Conservation (phyloP, 2,888 invertebrate genomes). For the Aromia moschata region DNA sequence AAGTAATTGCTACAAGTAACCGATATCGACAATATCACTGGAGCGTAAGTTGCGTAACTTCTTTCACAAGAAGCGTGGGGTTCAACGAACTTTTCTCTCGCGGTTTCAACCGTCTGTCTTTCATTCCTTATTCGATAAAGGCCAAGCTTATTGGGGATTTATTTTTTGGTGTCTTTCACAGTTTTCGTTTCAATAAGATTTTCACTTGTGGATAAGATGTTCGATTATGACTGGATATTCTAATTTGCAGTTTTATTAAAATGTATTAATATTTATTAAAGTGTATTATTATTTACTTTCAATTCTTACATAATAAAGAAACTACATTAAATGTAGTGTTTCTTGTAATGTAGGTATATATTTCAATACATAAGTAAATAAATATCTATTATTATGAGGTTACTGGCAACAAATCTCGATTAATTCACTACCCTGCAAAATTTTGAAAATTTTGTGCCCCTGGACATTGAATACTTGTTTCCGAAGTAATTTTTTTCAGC, state of each 20-base stretch:
- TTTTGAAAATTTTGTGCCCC: too few species aligned
- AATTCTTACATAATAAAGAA: background rate
- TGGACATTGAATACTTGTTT: too few species aligned
- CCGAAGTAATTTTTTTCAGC: too few species aligned
- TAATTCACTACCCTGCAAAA: too few species aligned
- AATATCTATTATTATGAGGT: background rate
- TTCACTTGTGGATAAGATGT: background rate
- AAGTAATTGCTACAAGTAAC: slow-evolving; percentile 5
- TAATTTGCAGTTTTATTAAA: background rate
- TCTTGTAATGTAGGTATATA: too few species aligned
- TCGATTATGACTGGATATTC: background rate
- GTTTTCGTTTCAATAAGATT: background rate
- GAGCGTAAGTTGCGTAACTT: slow-evolving; percentile 12
- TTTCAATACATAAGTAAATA: background rate
- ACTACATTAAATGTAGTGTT: too few species aligned
- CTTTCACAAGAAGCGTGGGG: slow-evolving; percentile 13
- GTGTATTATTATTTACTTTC: background rate
- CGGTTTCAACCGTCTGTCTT: slow-evolving; percentile 1
- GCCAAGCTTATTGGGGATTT: background rate
- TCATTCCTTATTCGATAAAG: background rate
- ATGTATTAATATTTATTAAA: background rate
- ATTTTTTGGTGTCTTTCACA: background rate
- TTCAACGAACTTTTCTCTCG: slow-evolving; percentile 15
- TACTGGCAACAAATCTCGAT: background rate
- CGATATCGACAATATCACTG: slow-evolving; percentile 8